phyloP scores from a whole-genome alignment of 92 coral and sea anemone genomes.

The Porites divaricata region DNA sequence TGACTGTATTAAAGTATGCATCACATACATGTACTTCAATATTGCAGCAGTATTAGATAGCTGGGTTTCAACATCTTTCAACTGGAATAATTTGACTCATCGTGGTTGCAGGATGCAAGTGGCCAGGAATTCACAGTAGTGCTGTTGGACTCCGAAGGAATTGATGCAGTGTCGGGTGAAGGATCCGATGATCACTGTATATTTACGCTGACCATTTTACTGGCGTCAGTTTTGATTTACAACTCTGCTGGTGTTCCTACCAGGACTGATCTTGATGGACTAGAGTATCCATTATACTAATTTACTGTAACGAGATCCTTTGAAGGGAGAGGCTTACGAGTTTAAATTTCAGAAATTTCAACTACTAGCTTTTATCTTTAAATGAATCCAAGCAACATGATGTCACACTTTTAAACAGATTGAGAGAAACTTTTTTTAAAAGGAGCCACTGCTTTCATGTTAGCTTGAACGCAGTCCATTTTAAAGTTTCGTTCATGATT shows the following conservation, averaged over 20 bases:
- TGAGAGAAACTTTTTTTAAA: no score
- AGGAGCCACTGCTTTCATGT: no score
- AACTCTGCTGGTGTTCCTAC: constrained; percentile 76
- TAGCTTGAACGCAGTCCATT: no score
- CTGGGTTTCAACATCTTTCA: no score
- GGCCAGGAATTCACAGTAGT: constrained; percentile 80
- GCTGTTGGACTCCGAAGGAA: constrained; percentile 89
- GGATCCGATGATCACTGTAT: constrained; percentile 72
- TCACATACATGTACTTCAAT: no score
- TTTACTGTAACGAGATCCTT: no score
- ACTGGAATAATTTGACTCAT: not conserved
- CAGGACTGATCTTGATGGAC: constrained; percentile 72
- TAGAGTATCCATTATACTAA: constrained; percentile 67
- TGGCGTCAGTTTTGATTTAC: constrained; percentile 79
- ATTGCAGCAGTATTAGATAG: not conserved
- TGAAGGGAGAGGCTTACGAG: no score
- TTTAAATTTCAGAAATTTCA: no score
- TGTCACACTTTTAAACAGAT: no score
- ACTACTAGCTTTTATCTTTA: no score
- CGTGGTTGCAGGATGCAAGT: constrained; percentile 13
- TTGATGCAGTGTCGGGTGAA: constrained; percentile 71
- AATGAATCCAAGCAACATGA: no score
- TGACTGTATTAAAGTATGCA: not conserved
- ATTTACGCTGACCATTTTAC: constrained; percentile 73
- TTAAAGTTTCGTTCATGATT: no score